Base-by-base conservation (phyloP, 2,888 invertebrate genomes). In the Neoitamus cyanurus region DNA sequence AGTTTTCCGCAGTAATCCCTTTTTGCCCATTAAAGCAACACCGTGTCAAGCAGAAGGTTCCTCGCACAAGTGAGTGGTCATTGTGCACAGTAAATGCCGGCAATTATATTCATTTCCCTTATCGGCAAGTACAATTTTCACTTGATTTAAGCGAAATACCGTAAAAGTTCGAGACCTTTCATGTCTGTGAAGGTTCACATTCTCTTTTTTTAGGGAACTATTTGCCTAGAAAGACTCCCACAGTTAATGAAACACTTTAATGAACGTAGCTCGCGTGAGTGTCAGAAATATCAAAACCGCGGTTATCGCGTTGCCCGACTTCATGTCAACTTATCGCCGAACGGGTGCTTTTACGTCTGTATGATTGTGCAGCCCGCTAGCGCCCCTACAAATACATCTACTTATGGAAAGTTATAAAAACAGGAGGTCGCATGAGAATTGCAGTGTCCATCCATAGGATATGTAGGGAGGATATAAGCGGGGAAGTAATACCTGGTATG, bases 281-380 rank as follows among this genome's bases (percentile, higher is more conserved):
- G 90, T 90, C 90, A 90, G 89, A 90, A 89, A 90, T 90, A 90
- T 90, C 90, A 90, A 90, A 90, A 90, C 90, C 90, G 30, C 20
- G 34, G 58, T 58, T 58, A 80, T 58, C 78, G 78, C 20, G 25
- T 30, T 80, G 78, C 78, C 58, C 48, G 78, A 80, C 58, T 80
- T 80, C 78, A 58, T 80, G 78, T 80, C 78, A 80, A 80, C 58
- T 80, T 80, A 80, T 31, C 34, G 78, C 78, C 34, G 15, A 80
- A 58, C 58, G 58, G 20, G 48, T 80, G 78, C 31, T 75, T 75
- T 75, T 75, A 37, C 58, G 30, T 80, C 48, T 58, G 30, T 42
- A 48, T 7, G 28, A 28, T 69, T 25, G 68, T 25, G 31, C 37
- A 36, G 11, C n/a, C 73, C 11, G 73, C 11, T 70, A 7, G 28